These are phyloP conservation scores for Zapus hudsonius DNA, from an alignment of 2,113 vertebrate genomes.

Conservation along the genomic window DNA sequence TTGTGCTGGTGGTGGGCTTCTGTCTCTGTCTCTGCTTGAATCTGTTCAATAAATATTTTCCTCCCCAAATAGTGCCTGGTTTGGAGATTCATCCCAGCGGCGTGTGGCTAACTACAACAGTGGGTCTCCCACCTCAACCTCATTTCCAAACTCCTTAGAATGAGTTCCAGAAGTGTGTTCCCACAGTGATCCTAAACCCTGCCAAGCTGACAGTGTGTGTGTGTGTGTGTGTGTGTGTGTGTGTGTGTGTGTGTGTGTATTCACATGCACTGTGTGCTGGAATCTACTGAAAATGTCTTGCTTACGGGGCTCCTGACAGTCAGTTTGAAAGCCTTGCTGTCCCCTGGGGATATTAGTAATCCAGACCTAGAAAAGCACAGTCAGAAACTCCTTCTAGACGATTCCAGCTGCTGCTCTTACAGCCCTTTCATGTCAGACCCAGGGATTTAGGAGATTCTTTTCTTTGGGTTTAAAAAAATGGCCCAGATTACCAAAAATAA, in stretches of 20 bases:
- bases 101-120: too few relatives aligned
- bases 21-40: too few relatives aligned
- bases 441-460: not conserved
- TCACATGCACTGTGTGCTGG: not conserved
- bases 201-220: too few relatives aligned
- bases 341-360: not conserved
- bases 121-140: too few relatives aligned
- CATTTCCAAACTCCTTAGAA: too few relatives aligned
- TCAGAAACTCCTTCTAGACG: not conserved
- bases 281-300: not conserved
- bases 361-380: not conserved
- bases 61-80: too few relatives aligned
- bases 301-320: not conserved
- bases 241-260: not conserved
- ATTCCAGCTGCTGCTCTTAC: not conserved
- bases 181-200: too few relatives aligned
- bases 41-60: too few relatives aligned
- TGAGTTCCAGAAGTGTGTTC: too few relatives aligned
- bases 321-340: not conserved
- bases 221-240: not conserved
- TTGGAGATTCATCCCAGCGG: too few relatives aligned
- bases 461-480: conserved; percentile 3
- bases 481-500: not conserved
- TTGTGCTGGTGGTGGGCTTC: too few relatives aligned
- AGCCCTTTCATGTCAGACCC: not conserved